Evolutionary conservation across 2,797 vertebrate genomes (phyloP).

Genomic region (Crocodylus rhombifer): DNA sequence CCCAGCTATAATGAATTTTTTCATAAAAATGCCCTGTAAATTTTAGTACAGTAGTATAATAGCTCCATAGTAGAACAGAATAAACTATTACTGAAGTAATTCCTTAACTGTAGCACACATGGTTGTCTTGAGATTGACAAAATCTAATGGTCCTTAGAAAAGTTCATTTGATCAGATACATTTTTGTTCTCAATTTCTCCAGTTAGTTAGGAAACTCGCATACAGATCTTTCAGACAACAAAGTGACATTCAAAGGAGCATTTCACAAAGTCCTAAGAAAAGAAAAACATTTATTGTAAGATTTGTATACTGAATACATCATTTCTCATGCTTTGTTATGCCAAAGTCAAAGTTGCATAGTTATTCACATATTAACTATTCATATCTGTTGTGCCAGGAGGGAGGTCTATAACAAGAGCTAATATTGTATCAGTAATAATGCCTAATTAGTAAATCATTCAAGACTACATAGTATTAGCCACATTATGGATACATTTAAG

Average conservation of each 20-base stretch:
- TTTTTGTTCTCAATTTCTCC: not conserved
- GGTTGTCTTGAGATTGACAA: not conserved
- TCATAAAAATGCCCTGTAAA: not conserved
- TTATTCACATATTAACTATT: not conserved
- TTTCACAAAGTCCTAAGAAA: not conserved
- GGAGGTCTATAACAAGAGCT: not conserved
- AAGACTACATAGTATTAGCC: not conserved
- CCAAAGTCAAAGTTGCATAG: not conserved
- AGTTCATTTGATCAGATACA: not conserved
- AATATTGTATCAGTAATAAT: not conserved
- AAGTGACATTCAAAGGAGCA: not conserved
- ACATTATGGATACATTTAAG: not conserved
- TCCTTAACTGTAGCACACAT: not conserved
- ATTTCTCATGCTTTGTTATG: not conserved
- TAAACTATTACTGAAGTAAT: no score
- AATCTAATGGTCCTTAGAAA: not conserved
- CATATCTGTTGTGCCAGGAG: not conserved
- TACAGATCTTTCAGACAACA: not conserved
- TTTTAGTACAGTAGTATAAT: no score
- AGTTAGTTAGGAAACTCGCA: not conserved
- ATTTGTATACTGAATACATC: not conserved
- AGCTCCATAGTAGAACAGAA: no score
- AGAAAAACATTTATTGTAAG: not conserved
- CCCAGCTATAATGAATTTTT: not conserved
- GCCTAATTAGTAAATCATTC: not conserved